Conservation (phyloP, 1,140 invertebrate genomes). For the Gyrodactylus salaris region DNA sequence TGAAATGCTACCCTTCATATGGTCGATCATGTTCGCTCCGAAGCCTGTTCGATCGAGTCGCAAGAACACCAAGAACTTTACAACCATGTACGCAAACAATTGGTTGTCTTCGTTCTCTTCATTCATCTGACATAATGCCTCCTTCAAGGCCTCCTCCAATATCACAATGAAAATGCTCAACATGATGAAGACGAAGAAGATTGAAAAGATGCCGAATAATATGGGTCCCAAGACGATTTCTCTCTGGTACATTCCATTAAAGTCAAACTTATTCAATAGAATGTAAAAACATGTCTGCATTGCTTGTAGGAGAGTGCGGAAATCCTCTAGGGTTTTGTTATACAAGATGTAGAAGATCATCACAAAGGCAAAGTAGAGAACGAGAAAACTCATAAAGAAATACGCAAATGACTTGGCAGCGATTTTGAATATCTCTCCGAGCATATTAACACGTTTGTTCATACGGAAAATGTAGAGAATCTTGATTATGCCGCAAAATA, state of each 20-base stretch:
- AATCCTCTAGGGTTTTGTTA: neutral
- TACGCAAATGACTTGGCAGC: neutral
- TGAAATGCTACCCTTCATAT: neutral
- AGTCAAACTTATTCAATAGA: constrained; percentile 26
- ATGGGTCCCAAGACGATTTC: constrained; percentile 21
- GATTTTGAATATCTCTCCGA: neutral
- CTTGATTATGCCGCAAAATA: neutral
- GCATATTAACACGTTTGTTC: neutral
- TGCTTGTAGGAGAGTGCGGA: constrained; percentile 20
- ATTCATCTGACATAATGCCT: neutral
- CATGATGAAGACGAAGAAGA: constrained; percentile 24
- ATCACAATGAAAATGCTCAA: constrained; percentile 12
- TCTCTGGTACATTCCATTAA: constrained; percentile 20
- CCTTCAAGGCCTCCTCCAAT: constrained; percentile 6
- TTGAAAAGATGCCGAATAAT: constrained; percentile 24
- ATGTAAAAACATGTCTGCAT: constrained; percentile 24
- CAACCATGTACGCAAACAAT: neutral
- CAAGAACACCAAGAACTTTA: neutral
- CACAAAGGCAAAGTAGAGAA: neutral
- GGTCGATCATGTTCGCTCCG: neutral
- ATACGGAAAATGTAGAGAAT: neutral
- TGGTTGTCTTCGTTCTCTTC: neutral
- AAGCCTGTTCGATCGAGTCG: neutral
- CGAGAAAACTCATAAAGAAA: neutral
- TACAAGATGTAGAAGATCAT: neutral